Evolutionary conservation across 2,113 vertebrate species (phyloP).

Genomic region (Thamnaconus septentrionalis): DNA sequence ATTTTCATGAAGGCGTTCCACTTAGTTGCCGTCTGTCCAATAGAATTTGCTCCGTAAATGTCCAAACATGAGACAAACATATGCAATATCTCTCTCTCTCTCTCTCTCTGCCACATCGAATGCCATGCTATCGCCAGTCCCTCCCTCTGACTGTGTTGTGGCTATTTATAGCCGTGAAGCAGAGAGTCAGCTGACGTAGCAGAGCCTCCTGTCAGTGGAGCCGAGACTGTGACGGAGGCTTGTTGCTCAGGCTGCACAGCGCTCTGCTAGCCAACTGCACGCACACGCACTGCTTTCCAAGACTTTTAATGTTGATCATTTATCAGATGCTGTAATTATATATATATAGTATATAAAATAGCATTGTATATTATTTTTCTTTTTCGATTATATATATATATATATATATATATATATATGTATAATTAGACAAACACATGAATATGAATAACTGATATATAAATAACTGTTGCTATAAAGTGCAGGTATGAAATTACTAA

Average conservation of each 20-base stretch:
- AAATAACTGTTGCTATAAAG: too few species aligned
- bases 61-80: constrained; percentile 11
- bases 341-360: too few species aligned
- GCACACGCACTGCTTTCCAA: background rate
- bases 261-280: constrained; percentile 34
- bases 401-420: too few species aligned
- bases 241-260: constrained; percentile 65
- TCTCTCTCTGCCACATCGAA: constrained; percentile 27
- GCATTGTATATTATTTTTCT: background rate
- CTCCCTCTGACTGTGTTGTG: constrained; percentile 70
- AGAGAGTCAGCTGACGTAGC: constrained; percentile 80
- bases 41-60: constrained; percentile 12
- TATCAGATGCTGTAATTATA: background rate
- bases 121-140: constrained; percentile 57
- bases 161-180: constrained; percentile 78
- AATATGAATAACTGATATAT: too few species aligned
- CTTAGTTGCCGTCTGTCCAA: background rate
- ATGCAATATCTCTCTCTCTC: constrained; percentile 45
- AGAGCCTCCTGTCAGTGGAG: constrained; percentile 77
- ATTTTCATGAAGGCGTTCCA: background rate
- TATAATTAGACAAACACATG: too few species aligned
- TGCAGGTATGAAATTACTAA: too few species aligned
- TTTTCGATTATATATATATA: background rate
- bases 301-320: constrained; percentile 5
- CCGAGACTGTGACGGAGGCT: constrained; percentile 74